phyloP scores from a whole-genome alignment of 1,140 invertebrate genomes.

The Daktulosphaira vitifoliae region DNA sequence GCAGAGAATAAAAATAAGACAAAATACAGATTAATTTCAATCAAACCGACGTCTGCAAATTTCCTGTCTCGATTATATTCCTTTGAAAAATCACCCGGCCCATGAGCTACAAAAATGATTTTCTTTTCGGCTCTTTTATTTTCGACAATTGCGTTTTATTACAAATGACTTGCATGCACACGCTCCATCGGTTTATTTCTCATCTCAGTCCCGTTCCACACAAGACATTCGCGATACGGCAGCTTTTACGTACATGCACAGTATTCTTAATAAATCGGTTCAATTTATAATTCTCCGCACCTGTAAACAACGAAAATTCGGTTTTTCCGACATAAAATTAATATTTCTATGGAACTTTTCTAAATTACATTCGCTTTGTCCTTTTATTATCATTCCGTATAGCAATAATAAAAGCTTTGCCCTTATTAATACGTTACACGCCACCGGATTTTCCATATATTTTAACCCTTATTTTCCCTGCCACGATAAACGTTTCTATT shows the following conservation, averaged over 20 bases:
- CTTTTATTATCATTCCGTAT: too few species aligned
- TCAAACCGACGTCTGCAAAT: too few species aligned
- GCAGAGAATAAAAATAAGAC: too few species aligned
- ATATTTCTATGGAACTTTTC: conserved; percentile 10
- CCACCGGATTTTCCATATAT: conserved; percentile 12
- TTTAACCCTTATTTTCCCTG: conserved; percentile 4
- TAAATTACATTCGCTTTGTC: too few species aligned
- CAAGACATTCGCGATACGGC: conserved; percentile 18
- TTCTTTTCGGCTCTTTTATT: conserved; percentile 7
- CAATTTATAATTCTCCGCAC: conserved; percentile 16
- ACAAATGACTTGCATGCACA: conserved; percentile 17
- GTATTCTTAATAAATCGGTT: conserved; percentile 26
- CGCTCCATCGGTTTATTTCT: conserved; percentile 11
- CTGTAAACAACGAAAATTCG: too few species aligned
- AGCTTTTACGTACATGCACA: conserved; percentile 2
- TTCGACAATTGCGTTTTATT: conserved; percentile 19
- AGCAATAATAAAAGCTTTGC: too few species aligned
- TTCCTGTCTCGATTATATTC: too few species aligned
- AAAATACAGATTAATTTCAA: too few species aligned
- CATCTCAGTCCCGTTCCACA: conserved; percentile 22
- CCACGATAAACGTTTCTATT: too few species aligned
- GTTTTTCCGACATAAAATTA: conserved; percentile 21
- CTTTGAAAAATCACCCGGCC: too few species aligned
- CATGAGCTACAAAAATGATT: too few species aligned
- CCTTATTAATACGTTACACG: conserved; percentile 15